A percentile compares a stretch with the other conserved stretches of the same genome.
Conservation (phyloP, 30 jellyfish, hydroid and myxozoan species). For the Aurelia aurita region DNA sequence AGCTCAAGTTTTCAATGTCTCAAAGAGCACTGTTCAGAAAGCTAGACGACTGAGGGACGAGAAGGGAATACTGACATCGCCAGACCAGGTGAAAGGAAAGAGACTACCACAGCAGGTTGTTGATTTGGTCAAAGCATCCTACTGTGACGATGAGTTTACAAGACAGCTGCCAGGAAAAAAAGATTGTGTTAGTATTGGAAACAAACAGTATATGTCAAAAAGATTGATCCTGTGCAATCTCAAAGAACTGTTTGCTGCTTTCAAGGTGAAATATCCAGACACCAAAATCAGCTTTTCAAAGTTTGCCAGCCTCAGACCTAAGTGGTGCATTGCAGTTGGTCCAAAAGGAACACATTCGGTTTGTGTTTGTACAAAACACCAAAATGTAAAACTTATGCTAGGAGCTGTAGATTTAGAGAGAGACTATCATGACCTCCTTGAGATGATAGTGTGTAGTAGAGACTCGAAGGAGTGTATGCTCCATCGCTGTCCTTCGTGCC, state of each 20-base stretch:
- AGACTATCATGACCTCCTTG: too few relatives aligned
- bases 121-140: conserved; percentile 20
- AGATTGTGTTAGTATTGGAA: conserved; percentile 52
- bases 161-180: conserved; percentile 66
- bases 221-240: conserved; percentile 71
- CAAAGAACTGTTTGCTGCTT: conserved; percentile 58
- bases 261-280: conserved; percentile 52
- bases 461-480: too few relatives aligned
- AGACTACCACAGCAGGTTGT: not conserved
- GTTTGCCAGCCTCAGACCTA: conserved; percentile 77
- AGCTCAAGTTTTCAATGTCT: not conserved
- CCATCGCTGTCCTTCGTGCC: too few relatives aligned
- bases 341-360: too few relatives aligned
- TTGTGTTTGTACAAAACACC: conserved; percentile 84
- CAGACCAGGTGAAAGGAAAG: not conserved
- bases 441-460: too few relatives aligned
- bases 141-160: conserved; percentile 61
- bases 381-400: conserved; percentile 62
- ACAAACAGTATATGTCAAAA: conserved; percentile 33
- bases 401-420: conserved; percentile 10
- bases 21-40: not conserved
- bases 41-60: not conserved
- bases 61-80: not conserved
- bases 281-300: conserved; percentile 64
- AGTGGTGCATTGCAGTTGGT: conserved; percentile 76